Percentiles rank a stretch among this genome's conserved stretches.
Conservation (phyloP, 2,113 vertebrate species). For the Phylloscopus trochiloides region DNA sequence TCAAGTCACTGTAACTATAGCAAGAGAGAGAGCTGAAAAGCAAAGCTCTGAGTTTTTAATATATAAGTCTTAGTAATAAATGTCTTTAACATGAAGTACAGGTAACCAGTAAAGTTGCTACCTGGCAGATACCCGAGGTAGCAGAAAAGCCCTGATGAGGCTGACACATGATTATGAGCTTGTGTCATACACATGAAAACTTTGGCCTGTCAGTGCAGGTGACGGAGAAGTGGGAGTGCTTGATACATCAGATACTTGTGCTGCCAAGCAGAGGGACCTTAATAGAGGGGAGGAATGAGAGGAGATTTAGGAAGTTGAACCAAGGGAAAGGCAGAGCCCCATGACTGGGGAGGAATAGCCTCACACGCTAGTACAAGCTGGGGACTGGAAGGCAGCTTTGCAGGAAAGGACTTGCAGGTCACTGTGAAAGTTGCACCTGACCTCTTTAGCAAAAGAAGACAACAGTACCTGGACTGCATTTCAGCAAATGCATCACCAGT, state of each 20-base stretch:
- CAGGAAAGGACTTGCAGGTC: neutral
- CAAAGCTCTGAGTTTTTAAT: neutral
- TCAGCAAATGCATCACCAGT: neutral
- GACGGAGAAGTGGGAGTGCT: neutral
- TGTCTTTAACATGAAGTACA: neutral
- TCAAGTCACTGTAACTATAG: neutral
- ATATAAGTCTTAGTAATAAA: neutral
- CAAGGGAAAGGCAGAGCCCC: neutral
- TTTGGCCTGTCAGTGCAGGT: neutral
- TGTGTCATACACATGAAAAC: neutral
- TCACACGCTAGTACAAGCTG: accelerated
- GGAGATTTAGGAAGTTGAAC: neutral
- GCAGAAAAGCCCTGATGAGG: neutral
- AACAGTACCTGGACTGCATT: neutral
- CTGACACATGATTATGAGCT: neutral
- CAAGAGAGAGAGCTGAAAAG: neutral
- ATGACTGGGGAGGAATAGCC: neutral
- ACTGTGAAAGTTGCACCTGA: neutral
- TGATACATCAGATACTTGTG: neutral
- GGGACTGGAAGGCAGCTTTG: neutral
- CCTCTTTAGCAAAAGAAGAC: neutral
- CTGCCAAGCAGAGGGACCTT: neutral
- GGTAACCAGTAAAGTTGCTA: neutral
- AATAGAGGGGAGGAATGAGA: accelerated
- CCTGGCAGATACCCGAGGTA: neutral